Base-by-base conservation (phyloP, 2,113 vertebrate genomes). In the Colistium nudipinnis region DNA sequence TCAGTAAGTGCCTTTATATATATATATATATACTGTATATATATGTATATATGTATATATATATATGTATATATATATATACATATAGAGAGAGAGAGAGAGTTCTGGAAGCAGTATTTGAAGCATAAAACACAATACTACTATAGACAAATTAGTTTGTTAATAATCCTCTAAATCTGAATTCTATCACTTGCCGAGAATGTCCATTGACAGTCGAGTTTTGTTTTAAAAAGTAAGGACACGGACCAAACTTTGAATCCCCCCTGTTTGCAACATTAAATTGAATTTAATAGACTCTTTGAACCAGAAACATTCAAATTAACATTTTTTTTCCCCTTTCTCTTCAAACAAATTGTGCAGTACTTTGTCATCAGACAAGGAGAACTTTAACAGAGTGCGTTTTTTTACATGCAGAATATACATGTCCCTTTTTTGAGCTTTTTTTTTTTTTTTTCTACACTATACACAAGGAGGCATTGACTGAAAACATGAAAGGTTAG, bases 321-420 rank as follows among this genome's bases (percentile, higher is more conserved):
- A 12, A 60, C 24, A n/a, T 31, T 48, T 57, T 54, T 62, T 49
- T 20, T n/a, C 24, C 17, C 33, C 59, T 60, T 24, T 20, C 41
- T 53, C 7, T 33, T n/a, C n/a, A n/a, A 4, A 47, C 65, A 79
- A 82, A 75, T 72, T 86, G 79, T 86, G 78, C 80, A 78, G 71
- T 45, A 79, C 70, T 60, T 81, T 80, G 67, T 81, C 70, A 67
- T 70, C 7, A 25, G 80, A 82, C 79, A 69, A 78, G 75, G 52
- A 84, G 57, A 82, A 80, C 81, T 74, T 73, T 53, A 83, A 82
- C 57, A 73, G 76, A 70, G 80, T 77, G 87, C 79, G 9, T 74
- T 68, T 87, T n/a, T 90, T 81, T 81, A 87, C 86, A 90, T 89
- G 89, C 90, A 90, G 75, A 85, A 76, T 87, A 78, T 84, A 83